Percentiles rank a stretch among this genome's conserved stretches.
phyloP scores from a whole-genome alignment of 2,797 vertebrate genomes.

The Rhinella marina region DNA sequence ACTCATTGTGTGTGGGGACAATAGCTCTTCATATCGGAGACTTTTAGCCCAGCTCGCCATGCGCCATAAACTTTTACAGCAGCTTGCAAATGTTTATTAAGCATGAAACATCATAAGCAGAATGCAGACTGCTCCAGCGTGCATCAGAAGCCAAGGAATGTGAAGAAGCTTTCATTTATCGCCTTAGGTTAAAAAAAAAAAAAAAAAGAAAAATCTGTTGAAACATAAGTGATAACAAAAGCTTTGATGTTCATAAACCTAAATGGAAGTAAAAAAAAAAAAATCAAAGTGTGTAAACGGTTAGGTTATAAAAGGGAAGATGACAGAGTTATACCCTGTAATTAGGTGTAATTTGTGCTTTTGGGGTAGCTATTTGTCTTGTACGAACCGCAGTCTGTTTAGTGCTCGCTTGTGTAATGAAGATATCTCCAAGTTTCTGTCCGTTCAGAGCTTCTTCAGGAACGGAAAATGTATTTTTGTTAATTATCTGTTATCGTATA shows the following conservation, averaged over 20 bases:
- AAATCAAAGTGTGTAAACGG: conserved; percentile 80
- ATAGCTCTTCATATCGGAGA: conserved; percentile 69
- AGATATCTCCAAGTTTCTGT: not conserved
- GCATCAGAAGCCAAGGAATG: conserved; percentile 72
- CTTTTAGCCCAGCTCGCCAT: conserved; percentile 67
- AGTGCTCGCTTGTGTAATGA: conserved; percentile 66
- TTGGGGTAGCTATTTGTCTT: conserved; percentile 77
- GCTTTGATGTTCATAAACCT: conserved; percentile 83
- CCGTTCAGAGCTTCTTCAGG: not conserved
- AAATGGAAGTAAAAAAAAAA: conserved; percentile 78
- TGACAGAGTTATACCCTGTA: conserved; percentile 78
- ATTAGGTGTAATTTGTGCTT: conserved; percentile 81
- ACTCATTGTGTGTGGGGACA: conserved; percentile 56
- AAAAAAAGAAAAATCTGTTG: conserved; percentile 73
- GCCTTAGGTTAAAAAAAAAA: conserved; percentile 74
- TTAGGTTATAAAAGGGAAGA: conserved; percentile 78
- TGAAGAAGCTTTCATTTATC: conserved; percentile 73
- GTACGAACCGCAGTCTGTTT: conserved; percentile 74
- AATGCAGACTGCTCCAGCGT: conserved; percentile 71
- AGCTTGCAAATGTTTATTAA: conserved; percentile 70
- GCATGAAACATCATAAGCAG: conserved; percentile 69
- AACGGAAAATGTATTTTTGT: not conserved
- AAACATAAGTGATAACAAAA: conserved; percentile 78
- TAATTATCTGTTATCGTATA: not conserved
- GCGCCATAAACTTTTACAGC: conserved; percentile 72